Base-by-base conservation (phyloP, 2,113 vertebrate species). In the Ceratotherium simum region DNA sequence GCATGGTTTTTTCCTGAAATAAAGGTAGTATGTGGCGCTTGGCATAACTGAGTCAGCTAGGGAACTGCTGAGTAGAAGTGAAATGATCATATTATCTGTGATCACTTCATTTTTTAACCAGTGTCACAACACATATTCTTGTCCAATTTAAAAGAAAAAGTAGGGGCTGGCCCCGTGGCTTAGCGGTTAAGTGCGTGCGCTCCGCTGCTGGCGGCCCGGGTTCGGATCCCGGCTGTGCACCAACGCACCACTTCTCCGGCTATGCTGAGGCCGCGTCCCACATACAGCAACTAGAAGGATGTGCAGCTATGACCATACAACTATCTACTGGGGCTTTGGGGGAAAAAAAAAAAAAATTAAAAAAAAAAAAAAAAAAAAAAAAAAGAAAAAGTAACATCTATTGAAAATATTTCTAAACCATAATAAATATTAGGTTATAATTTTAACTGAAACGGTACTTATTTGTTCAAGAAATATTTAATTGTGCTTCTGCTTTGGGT, bases 371-470 rank as follows among this genome's bases (percentile, higher is more conserved):
- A 13, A n/a, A 94, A 17, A 39, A 56, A 51, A 13, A n/a, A 94
- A 17, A 39, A 56, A 51, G 17, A n/a, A 94, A 89, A 80, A 56
- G 60, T 46, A 80, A 39, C 0, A 72, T n/a, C 23, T 93, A 33
- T 21, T 21, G 23, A 93, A 92, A 95, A 54, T 69, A 81, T 65
- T 83, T 91, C 33, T 73, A 65, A 87, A 31, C 10, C 21, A n/a
- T 65, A 76, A 75, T 29, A 86, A 20, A 89, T 25, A 54, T 73
- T 82, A 10, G 23, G 12, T 58, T 51, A 67, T 70, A 65, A 76
- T 85, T 96, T 96, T 78, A 93, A 48, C 33, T 33, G 13, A 85
- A 89, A 64, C 36, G 64, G 39, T 25, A 88, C 21, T 83, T 87
- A 79, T 25, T 94, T 91, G 13, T 48, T 70, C 27, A 65, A 67